Conservation (phyloP, 2,797 vertebrate species). For the Vireo griseus region DNA sequence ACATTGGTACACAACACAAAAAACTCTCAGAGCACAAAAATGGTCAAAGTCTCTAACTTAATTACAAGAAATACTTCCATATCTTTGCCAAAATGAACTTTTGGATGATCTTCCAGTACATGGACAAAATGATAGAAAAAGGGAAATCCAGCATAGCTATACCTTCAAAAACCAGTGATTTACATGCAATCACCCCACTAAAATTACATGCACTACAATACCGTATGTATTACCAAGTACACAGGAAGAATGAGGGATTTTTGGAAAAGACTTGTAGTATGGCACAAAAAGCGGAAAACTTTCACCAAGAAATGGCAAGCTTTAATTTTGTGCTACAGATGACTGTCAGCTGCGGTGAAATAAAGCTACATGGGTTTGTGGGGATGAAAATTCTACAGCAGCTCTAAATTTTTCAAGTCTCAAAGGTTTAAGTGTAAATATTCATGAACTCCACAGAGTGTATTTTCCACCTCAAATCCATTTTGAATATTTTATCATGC, state of each 20-base stretch:
- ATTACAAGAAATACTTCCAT: neutral
- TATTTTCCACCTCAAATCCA: neutral
- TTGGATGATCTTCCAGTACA: neutral
- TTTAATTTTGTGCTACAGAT: neutral
- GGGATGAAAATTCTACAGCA: neutral
- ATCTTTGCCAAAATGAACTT: neutral
- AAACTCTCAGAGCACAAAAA: neutral
- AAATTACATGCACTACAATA: neutral
- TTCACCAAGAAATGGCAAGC: neutral
- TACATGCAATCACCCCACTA: neutral
- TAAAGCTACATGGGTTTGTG: neutral
- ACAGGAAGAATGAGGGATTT: neutral
- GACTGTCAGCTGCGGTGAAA: neutral
- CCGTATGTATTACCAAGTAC: neutral
- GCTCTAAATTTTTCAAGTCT: neutral
- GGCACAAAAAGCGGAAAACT: neutral
- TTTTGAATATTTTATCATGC: conserved; percentile 49
- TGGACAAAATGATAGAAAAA: neutral
- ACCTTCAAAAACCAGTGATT: neutral
- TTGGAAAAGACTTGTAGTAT: neutral
- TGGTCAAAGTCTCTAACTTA: neutral
- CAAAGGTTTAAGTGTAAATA: conserved; percentile 41
- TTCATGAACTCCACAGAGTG: conserved; percentile 28
- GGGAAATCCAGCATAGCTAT: neutral
- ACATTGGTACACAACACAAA: neutral